A percentile compares a stretch with the other conserved stretches of the same genome.
Conservation (phyloP, 2,113 vertebrate species). For the Lepisosteus oculatus region DNA sequence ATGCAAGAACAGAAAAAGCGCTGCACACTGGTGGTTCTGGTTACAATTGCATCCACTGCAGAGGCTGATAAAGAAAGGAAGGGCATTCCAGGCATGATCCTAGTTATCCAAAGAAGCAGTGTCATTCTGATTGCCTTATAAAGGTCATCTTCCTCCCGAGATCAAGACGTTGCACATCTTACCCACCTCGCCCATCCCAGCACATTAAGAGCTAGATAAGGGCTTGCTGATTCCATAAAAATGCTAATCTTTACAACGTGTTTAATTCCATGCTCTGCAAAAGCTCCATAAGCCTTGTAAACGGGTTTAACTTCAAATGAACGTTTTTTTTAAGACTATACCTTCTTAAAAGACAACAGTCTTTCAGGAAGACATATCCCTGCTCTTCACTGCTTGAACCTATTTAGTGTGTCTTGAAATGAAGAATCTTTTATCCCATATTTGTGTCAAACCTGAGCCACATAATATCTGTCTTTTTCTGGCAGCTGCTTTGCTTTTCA, state of each 20-base stretch:
- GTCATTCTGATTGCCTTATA: too few species aligned
- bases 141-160: too few species aligned
- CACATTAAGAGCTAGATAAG: conserved; percentile 49
- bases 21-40: too few species aligned
- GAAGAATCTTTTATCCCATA: too few species aligned
- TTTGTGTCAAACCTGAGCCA: not conserved
- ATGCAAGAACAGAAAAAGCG: too few species aligned
- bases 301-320: conserved; percentile 28
- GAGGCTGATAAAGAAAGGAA: too few species aligned
- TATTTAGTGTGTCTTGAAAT: not conserved
- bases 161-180: conserved; percentile 18
- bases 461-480: not conserved
- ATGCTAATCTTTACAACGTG: conserved; percentile 59
- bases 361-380: not conserved
- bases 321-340: not conserved
- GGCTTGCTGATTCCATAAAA: conserved; percentile 56
- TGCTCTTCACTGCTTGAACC: not conserved
- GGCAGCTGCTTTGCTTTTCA: not conserved
- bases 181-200: conserved; percentile 28
- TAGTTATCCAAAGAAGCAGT: too few species aligned
- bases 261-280: conserved; percentile 47
- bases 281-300: conserved; percentile 33
- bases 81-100: too few species aligned
- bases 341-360: conserved; percentile 1
- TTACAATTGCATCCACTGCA: too few species aligned